A percentile compares a stretch with the other conserved stretches of the same genome.
Evolutionary conservation across 2,113 vertebrate species (phyloP).

Genomic region (Sphaerodactylus townsendi): DNA sequence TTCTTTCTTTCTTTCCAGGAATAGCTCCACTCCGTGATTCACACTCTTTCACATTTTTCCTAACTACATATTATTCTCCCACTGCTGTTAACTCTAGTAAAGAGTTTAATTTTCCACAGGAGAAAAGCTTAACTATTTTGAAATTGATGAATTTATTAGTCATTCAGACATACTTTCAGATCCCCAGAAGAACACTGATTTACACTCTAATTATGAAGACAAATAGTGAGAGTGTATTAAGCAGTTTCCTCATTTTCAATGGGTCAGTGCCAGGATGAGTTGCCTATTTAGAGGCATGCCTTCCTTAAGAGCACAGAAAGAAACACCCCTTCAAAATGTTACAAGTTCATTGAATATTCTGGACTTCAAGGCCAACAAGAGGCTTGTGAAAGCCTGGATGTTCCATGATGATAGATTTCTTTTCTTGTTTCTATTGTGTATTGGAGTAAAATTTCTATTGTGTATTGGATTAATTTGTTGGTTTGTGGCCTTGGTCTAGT

Average conservation of each 20-base stretch:
- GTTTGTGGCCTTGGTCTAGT: neutral
- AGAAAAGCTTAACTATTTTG: neutral
- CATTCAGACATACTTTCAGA: neutral
- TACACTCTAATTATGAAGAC: neutral
- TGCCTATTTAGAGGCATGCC: neutral
- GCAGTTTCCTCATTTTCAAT: neutral
- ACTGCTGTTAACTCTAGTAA: neutral
- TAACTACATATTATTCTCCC: no score
- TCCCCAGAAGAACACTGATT: neutral
- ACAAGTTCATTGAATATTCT: neutral
- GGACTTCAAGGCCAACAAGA: neutral
- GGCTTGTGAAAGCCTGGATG: neutral
- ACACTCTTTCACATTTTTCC: neutral
- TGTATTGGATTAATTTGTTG: slow-evolving; percentile 4
- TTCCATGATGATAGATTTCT: neutral
- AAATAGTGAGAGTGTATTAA: neutral
- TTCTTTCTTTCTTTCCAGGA: neutral
- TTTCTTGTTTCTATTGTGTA: neutral
- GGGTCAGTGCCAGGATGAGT: neutral
- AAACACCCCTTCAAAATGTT: neutral
- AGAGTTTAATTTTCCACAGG: neutral
- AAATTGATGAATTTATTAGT: neutral
- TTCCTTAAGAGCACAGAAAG: neutral
- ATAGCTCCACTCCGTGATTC: neutral
- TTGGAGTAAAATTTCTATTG: neutral